Conservation (phyloP, 2,113 vertebrate genomes). For the Uria aalge region DNA sequence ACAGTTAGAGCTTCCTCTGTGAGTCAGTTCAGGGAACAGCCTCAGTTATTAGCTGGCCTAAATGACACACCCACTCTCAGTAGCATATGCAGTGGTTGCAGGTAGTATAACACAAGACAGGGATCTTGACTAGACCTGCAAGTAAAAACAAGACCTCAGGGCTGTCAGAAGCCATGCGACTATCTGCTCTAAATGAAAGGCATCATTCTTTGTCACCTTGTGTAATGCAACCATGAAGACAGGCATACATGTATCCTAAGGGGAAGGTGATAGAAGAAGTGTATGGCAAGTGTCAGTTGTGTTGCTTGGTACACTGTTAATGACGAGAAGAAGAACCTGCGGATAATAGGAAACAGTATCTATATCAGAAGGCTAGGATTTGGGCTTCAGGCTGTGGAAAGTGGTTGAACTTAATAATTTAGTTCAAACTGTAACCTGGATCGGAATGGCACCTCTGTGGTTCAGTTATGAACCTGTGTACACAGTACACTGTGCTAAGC, state of each 20-base stretch:
- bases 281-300: background rate
- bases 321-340: background rate
- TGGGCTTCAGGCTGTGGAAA: background rate
- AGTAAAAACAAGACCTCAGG: background rate
- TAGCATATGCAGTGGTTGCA: background rate
- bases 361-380: background rate
- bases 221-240: background rate
- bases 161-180: background rate
- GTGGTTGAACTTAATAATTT: background rate
- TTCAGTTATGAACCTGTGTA: background rate
- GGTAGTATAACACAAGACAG: background rate
- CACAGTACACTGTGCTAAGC: background rate
- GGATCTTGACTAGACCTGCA: background rate
- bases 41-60: background rate
- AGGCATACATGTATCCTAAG: background rate
- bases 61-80: background rate
- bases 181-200: background rate
- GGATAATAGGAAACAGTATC: background rate
- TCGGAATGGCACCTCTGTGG: background rate
- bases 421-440: background rate
- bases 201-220: background rate
- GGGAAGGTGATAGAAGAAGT: background rate
- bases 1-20: background rate
- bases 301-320: background rate
- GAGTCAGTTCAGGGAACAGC: background rate